Base-by-base conservation (phyloP, 2,113 vertebrate genomes). In the Labrus mixtus region DNA sequence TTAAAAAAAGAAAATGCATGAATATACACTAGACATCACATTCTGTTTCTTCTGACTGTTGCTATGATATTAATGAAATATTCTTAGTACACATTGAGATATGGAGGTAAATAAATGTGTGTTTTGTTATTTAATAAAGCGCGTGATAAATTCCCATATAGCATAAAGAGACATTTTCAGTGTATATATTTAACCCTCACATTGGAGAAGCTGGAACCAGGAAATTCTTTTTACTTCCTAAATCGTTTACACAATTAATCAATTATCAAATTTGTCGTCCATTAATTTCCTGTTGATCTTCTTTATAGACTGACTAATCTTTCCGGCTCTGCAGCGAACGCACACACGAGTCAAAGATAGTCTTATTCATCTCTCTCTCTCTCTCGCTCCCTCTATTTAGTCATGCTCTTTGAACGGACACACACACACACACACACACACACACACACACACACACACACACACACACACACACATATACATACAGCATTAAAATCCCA, bases 341-440 rank as follows among this genome's bases (percentile, higher is more conserved):
- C 33, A 50, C n/a, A 50, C n/a, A 61, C 3, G 6, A 41, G 43
- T 43, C 56, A 53, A 39, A 10, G 17, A 67, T 16, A 11, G 8
- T 46, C 22, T 43, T 22, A 12, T 56, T 68, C 25, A 6, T 53
- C 56, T 7, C 57, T 36, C 57, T 94, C 57, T 94, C 94, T 90
- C 78, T 91, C 87, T 95, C 62, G 22, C 63, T 94, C 94, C 89
- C 78, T 91, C 88, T 95, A 85, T 94, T 96, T 95, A 95, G 92
- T 92, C 90, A 95, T 95, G 92, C 94, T 93, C 91, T 96, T 95
- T 95, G 92, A 96, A 94, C 84, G n/a, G 58, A n/a, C 92, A 55
- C 36, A 17, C 46, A 48, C 45, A 48, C 45, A 48, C 45, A 48
- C 45, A 48, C 45, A 48, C 45, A 17, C 45, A 48, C 29, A 33